Evolutionary conservation across 2,888 invertebrate genomes (phyloP), one percentile per base, ranked within the genome.

Genomic region (Microdon myrmicae): DNA sequence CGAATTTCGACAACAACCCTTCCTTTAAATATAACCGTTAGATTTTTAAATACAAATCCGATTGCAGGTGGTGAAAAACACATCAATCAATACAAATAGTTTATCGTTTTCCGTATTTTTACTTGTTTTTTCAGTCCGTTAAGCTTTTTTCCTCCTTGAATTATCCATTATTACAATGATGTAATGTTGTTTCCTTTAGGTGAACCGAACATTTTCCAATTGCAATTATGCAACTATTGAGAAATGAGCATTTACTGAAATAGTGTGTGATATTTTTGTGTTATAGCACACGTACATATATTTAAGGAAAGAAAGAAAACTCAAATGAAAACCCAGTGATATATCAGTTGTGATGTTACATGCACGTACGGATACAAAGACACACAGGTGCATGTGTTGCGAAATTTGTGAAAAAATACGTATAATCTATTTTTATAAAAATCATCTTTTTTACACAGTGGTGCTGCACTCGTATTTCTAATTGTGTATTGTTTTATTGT

Each of bases 211-310:
- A n/a, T n/a, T n/a, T n/a, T n/a, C n/a, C n/a, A n/a, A n/a, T n/a
- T 59, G 43, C 47, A 66, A 66, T 66, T 66, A 59, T 66, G 66
- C 59, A 59, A 66, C 48, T 66, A 35, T 56, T 41, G 29, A 45
- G 45, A 53, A 51, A 51, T 41, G 38, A 19, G 35, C 22, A 39
- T 44, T 39, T 23, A 29, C 31, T 14, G 23, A 39, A 26, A 8
- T 44, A 37, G 35, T 38, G 34, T 58, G 47, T 51, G 56, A 53
- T 56, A 58, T 58, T 58, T 64, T 43, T 58, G 53, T 58, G 53
- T 25, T 32, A 43, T 43, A n/a, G 38, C 58, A 53, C 64, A 56
- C 37, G 47, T 32, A 53, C 31, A 55, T 29, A n/a, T n/a, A 20
- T 23, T 9, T 28, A 26, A 34, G 44, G 3, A 26, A 23, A 26